A percentile compares a stretch with the other conserved stretches of the same genome.
Evolutionary conservation across 2,113 vertebrate species (phyloP).

Genomic region (Psettodes erumei): DNA sequence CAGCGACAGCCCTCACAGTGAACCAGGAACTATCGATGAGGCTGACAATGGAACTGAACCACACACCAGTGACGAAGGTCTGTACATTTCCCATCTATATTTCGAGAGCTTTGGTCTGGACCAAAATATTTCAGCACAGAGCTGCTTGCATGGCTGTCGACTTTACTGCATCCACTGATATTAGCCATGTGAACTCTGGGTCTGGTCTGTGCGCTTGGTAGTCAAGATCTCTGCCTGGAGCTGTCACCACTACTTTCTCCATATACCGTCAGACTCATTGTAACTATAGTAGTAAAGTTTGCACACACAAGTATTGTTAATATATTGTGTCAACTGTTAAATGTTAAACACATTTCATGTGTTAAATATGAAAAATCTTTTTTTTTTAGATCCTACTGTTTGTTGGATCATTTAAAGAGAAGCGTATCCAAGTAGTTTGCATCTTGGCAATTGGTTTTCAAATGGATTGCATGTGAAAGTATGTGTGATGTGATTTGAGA

Average conservation of each 20-base stretch:
- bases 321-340: too few relatives aligned
- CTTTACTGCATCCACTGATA: not conserved
- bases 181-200: not conserved
- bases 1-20: slow-evolving; percentile 98
- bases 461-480: slow-evolving; percentile 14
- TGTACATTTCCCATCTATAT: slow-evolving; percentile 60
- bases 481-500: slow-evolving; percentile 9
- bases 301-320: not conserved
- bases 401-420: slow-evolving; percentile 1
- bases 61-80: slow-evolving; percentile 97
- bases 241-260: not conserved
- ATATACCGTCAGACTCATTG: not conserved
- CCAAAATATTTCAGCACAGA: not conserved
- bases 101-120: not conserved
- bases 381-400: not conserved
- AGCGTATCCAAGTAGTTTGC: not conserved
- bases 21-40: slow-evolving; percentile 97
- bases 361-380: not conserved
- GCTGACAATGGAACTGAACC: slow-evolving; percentile 95
- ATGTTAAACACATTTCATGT: too few relatives aligned
- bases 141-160: not conserved
- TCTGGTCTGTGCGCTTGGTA: not conserved
- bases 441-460: not conserved
- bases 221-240: not conserved
- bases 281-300: not conserved